phyloP scores from a whole-genome alignment of 2,888 invertebrate species.

The Zygaena filipendulae region DNA sequence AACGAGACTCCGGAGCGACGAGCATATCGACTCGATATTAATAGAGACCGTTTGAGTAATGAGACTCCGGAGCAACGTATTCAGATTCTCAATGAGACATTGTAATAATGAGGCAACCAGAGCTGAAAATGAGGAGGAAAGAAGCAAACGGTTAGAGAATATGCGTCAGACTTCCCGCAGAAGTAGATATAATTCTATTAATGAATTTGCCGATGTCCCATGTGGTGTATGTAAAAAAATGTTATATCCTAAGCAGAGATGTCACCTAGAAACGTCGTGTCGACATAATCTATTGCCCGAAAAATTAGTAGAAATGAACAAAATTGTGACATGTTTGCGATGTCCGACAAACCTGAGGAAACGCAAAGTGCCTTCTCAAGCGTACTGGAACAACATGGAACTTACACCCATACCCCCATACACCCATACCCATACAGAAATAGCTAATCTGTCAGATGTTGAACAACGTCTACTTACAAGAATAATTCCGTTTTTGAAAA shows the following conservation, averaged over 20 bases:
- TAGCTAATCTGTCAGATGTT: constrained; percentile 5
- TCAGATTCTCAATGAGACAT: too few relatives aligned
- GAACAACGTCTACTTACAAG: constrained; percentile 3
- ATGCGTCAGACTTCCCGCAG: too few relatives aligned
- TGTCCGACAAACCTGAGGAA: constrained; percentile 2
- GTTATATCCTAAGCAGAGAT: constrained; percentile 4
- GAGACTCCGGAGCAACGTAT: too few relatives aligned
- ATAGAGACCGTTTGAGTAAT: too few relatives aligned
- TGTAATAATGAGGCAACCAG: too few relatives aligned
- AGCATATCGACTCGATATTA: too few relatives aligned
- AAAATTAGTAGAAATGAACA: background rate
- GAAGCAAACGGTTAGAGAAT: too few relatives aligned
- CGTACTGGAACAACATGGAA: constrained; percentile 7
- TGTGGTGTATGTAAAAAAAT: constrained; percentile 4
- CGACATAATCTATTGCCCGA: constrained; percentile 1
- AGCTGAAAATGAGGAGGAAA: too few relatives aligned
- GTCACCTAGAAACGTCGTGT: constrained; percentile 1
- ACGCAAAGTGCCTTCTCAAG: constrained; percentile 5
- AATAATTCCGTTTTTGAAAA: background rate
- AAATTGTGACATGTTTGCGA: constrained; percentile 3
- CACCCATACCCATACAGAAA: too few relatives aligned
- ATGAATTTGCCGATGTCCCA: constrained; percentile 6
- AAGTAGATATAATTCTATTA: too few relatives aligned
- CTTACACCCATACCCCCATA: background rate
- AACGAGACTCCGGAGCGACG: too few relatives aligned